Evolutionary conservation across 2,888 invertebrate genomes (phyloP), one percentile per base, ranked within the genome.

Genomic region (Lochmaea crataegi): DNA sequence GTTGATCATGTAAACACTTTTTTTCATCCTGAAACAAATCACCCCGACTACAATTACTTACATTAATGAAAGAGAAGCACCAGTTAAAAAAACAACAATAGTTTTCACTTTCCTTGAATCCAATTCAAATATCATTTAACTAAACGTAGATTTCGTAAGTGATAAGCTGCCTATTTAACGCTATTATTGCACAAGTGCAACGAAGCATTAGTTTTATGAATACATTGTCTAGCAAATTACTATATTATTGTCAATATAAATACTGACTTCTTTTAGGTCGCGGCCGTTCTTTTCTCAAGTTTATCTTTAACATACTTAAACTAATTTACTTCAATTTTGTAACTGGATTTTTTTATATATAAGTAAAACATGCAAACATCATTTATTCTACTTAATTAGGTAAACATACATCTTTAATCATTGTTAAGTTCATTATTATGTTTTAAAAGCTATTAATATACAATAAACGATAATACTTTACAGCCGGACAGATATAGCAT

Each of bases 51-150:
- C 32, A 32, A 32, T 2, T 32, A 32, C 5, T 32, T 5, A 32
- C 26, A 38, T 38, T 38, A 38, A 38, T 38, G 64, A 67, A 58
- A 61, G 68, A 69, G 61, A 73, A 69, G 42, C 58, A 65, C 60
- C 76, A 78, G 79, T 78, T 79, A 77, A 79, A 76, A 77, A 77
- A 9, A 7, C 18, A 83, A 84, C 84, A 85, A 85, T 85, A 78
- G 85, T 84, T 85, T 85, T 85, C 85, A 85, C 85, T 85, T 84
- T 85, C 85, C 85, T 85, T 85, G 85, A 82, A 81, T 84, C 82
- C 81, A 80, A 83, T 84, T 84, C 82, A 79, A 82, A 80, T 84
- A 83, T 84, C 82, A 80, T 80, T 83, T 81, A 83, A 77, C 75
- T 73, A 78, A 78, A 78, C 71, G 76, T 73, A 75, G 81, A 81